Conservation (phyloP, 2,888 invertebrate genomes). For the Oasisia sp. region DNA sequence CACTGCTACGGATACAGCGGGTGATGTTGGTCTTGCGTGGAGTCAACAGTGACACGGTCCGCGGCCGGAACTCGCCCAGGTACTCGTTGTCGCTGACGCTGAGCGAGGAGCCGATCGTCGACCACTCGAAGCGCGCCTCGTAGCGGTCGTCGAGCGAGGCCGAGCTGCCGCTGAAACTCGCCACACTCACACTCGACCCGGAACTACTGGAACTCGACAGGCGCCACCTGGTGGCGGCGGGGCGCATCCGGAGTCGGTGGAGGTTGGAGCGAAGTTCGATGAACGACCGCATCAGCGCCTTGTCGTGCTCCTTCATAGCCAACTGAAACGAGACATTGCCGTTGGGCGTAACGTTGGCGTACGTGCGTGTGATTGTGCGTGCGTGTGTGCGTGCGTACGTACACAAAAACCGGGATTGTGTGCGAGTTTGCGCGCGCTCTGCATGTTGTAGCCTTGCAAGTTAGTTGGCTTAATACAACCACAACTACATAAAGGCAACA, state of each 20-base stretch:
- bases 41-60: not conserved
- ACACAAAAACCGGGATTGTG: not conserved
- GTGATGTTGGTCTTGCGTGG: not conserved
- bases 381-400: slow-evolving; percentile 22
- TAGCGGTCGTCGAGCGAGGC: slow-evolving; percentile 6
- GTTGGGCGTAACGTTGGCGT: not conserved
- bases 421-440: not conserved
- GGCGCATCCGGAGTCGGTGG: slow-evolving; percentile 43
- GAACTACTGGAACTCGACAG: slow-evolving; percentile 2
- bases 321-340: slow-evolving; percentile 42
- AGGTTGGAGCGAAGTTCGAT: slow-evolving; percentile 51
- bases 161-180: not conserved
- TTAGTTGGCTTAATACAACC: slow-evolving; percentile 3
- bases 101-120: not conserved
- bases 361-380: slow-evolving; percentile 3
- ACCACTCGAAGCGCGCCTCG: not conserved
- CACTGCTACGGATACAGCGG: not conserved
- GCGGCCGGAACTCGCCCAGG: not conserved
- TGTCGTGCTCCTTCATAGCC: slow-evolving; percentile 55
- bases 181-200: slow-evolving; percentile 3
- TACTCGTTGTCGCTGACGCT: not conserved
- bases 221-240: not conserved
- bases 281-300: slow-evolving; percentile 51
- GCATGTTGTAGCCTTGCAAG: not conserved
- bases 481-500: not conserved